Evolutionary conservation across 2,888 invertebrate genomes (phyloP), one percentile per base, ranked within the genome.

Genomic region (Bursaphelenchus okinawaensis): DNA sequence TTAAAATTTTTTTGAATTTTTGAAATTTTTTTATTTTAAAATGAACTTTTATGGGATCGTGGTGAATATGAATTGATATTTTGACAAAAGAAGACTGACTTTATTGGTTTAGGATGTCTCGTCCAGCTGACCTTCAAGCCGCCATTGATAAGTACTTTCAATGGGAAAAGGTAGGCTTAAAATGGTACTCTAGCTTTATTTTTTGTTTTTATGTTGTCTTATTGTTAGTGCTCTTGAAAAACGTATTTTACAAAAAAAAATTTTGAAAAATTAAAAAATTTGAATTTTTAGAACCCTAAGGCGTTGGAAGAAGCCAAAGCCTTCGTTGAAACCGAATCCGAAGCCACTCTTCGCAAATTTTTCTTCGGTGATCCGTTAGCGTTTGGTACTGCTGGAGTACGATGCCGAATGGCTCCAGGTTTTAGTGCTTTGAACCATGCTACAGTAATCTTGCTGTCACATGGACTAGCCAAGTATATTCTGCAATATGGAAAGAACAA

Each of bases 361-460:
- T 75, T 86, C 68, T 67, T 76, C 16, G 75, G 79, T 7, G 74
- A 4, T 20, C 54, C 84, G 52, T 82, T 86, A 75, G 82, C 83
- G 54, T 85, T 85, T 80, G 85, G 85, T 67, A 85, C 85, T n/a
- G 85, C 85, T 71, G 86, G 96, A 0, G 86, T 98, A 29, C 88
- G 98, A 70, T 92, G 90, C 0, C 87, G 87, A 70, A 96, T 98
- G 96, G 90, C 89, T 20, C 90, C 93, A 19, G 98, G 98, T 0
- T 94, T 90, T 84, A 88, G 88, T 72, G 89, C 90, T 70, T 92
- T 98, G 91, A 99, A 99, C 84, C 96, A 98, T 84, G 87, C 99
- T 54, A 91, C 94, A 0, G 84, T 88, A 63, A 87, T 98, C 57
- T 98, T 98, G 62, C 65, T 76, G 8, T 65, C 81, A 0, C 79